These are phyloP conservation scores for Drepana falcataria DNA, from an alignment of 2,888 invertebrate species.

Conservation along the genomic window DNA sequence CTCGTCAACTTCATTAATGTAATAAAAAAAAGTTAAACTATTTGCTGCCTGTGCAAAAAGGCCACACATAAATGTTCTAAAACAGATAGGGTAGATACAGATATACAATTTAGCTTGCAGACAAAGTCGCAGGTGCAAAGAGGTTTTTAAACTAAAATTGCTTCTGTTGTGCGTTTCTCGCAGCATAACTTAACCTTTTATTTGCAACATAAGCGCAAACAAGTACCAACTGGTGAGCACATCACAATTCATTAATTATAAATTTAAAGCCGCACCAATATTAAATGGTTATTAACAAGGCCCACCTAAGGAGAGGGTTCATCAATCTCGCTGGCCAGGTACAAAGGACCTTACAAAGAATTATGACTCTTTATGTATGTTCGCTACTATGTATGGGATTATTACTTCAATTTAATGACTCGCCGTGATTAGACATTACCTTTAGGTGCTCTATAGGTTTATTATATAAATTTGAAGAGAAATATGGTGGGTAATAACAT, in stretches of 20 bases:
- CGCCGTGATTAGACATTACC: slow-evolving; percentile 68
- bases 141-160: neutral
- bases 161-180: neutral
- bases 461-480: slow-evolving; percentile 59
- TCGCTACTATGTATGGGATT: slow-evolving; percentile 72
- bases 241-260: slow-evolving; percentile 44
- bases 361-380: slow-evolving; percentile 65
- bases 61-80: too few species aligned
- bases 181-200: neutral
- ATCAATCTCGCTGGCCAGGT: slow-evolving; percentile 66
- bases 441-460: slow-evolving; percentile 55
- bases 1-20: too few species aligned
- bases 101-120: too few species aligned
- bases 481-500: slow-evolving; percentile 42
- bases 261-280: slow-evolving; percentile 41
- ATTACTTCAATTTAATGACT: slow-evolving; percentile 72
- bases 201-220: neutral
- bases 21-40: too few species aligned
- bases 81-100: too few species aligned
- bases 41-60: too few species aligned
- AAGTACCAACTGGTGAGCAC: slow-evolving; percentile 25
- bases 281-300: slow-evolving; percentile 62
- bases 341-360: slow-evolving; percentile 70
- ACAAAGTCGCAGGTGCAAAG: too few species aligned
- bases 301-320: slow-evolving; percentile 70